These are phyloP conservation scores for Mionectes olivaceus DNA, from an alignment of 2,797 vertebrate genomes.

Conservation along the genomic window DNA sequence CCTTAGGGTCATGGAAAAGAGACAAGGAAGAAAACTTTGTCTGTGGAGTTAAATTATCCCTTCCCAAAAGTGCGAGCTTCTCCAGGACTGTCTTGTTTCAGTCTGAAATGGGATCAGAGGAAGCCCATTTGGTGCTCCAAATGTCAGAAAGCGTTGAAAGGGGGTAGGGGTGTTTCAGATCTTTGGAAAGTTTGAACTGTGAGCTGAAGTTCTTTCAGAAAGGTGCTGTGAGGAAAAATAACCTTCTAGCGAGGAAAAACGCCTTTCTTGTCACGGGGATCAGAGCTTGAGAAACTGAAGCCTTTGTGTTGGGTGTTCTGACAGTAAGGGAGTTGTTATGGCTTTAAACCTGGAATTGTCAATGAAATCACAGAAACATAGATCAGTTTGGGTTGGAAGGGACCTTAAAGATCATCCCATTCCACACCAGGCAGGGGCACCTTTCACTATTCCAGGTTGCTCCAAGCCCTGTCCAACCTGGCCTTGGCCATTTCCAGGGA, in stretches of 20 bases:
- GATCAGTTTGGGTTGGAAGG: background rate
- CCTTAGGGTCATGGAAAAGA: background rate
- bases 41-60: background rate
- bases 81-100: background rate
- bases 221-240: background rate
- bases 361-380: background rate
- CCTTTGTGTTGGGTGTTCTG: background rate
- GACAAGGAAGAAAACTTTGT: background rate
- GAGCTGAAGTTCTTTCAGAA: background rate
- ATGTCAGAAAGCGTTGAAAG: background rate
- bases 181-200: background rate
- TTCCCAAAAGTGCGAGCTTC: background rate
- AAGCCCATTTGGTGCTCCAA: background rate
- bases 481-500: background rate
- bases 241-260: background rate
- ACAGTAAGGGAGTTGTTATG: background rate
- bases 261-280: background rate
- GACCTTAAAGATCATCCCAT: background rate
- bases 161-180: background rate
- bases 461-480: accelerated
- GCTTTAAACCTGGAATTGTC: background rate
- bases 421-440: background rate
- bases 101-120: background rate
- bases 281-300: background rate
- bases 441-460: accelerated